Base-by-base conservation (phyloP, 2,888 invertebrate species). In the Epistrophe eligans region DNA sequence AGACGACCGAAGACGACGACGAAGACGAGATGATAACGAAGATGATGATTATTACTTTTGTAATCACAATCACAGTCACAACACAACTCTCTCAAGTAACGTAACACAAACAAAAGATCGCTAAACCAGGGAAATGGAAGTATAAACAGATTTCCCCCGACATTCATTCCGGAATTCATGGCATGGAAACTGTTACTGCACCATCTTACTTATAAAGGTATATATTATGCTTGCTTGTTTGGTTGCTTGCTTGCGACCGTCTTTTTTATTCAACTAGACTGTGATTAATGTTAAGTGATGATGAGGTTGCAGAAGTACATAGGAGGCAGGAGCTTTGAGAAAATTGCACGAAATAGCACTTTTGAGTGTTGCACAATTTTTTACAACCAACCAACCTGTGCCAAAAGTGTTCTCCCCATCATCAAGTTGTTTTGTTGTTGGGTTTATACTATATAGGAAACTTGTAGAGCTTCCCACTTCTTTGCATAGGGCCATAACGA, bases 401-500 rank as follows among this genome's bases (percentile, higher is more conserved):
- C 48, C 58, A 64, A 72, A 72, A 79, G 19, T 43, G 28, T 70
- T 72, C 48, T 35, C 38, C 50, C 28, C 55, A 40, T 52, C 64
- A 43, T 52, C 38, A 67, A 60, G 64, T 64, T 19, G 28, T 48
- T 45, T 48, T 32, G 70, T 48, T 32, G 70, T 55, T 35, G 24
- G 62, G 32, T 50, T 32, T 35, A 15, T 13, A 0, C 10, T 4
- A n/a, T 57, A 0, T 48, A 35, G 62, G 62, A 62, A n/a, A 84
- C 79, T 84, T 76, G 79, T 79, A 84, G 79, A 45, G 71, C 74
- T 84, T 84, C 79, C 55, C 77, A 52, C 28, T 40, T 43, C 35
- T 13, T 32, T 24, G 24, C 40, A 7, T 48, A 66, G 57, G 58
- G 67, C 60, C 60, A 24, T 35, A 43, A 24, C 10, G 17, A 62